These are phyloP conservation scores for Scaptomyza tumidula DNA, from an alignment of 2,888 invertebrate species.

Conservation along the genomic window DNA sequence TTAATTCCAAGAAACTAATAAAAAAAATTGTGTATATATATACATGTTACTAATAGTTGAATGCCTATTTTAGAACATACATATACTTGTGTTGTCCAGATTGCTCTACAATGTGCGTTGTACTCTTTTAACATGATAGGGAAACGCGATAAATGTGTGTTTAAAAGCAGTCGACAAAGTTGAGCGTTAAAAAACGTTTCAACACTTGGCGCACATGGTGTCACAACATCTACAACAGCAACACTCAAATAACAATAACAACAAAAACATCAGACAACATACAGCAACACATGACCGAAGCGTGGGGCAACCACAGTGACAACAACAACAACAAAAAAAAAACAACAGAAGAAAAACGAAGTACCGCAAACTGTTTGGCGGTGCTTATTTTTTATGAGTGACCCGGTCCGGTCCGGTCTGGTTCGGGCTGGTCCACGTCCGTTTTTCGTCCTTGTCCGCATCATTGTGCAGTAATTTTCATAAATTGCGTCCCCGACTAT, in stretches of 20 bases:
- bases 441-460: slow-evolving; percentile 57
- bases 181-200: slow-evolving; percentile 78
- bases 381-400: slow-evolving; percentile 63
- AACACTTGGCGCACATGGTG: slow-evolving; percentile 79
- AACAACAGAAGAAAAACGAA: slow-evolving; percentile 17
- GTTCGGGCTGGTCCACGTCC: slow-evolving; percentile 32
- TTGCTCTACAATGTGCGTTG: background rate
- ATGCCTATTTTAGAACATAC: background rate
- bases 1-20: too few species aligned
- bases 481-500: slow-evolving; percentile 78
- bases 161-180: slow-evolving; percentile 75
- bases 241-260: slow-evolving; percentile 26
- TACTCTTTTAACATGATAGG: slow-evolving; percentile 18
- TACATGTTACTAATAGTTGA: too few species aligned
- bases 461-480: slow-evolving; percentile 79
- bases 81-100: background rate
- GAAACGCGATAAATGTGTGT: slow-evolving; percentile 61
- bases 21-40: too few species aligned
- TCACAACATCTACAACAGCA: slow-evolving; percentile 60
- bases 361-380: slow-evolving; percentile 57
- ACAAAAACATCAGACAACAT: slow-evolving; percentile 28
- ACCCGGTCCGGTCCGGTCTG: slow-evolving; percentile 26
- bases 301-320: slow-evolving; percentile 53
- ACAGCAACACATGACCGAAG: slow-evolving; percentile 47
- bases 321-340: slow-evolving; percentile 24